Percentiles rank a stretch among this genome's conserved stretches.
Conservation (phyloP, 92 coral and sea anemone species). For the Umimayanthus chanpuru region DNA sequence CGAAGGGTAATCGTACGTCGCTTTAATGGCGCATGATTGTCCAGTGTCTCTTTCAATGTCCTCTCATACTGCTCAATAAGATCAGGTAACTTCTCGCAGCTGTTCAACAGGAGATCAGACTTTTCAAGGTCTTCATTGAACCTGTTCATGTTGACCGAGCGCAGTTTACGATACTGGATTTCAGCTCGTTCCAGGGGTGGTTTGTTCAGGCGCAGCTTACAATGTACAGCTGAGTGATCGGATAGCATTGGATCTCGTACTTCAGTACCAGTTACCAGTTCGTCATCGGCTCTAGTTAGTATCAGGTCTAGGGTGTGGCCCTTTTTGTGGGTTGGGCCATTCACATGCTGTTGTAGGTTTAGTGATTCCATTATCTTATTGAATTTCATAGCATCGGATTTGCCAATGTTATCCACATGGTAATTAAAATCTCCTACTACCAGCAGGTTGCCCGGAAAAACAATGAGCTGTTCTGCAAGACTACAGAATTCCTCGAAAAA, state of each 20-base stretch:
- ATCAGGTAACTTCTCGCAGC: background rate
- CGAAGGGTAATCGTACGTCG: slow-evolving; percentile 32
- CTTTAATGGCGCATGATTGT: slow-evolving; percentile 37
- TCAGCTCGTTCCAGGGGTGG: slow-evolving; percentile 55
- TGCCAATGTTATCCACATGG: slow-evolving; percentile 17
- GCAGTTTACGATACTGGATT: slow-evolving; percentile 49
- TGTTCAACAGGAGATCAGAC: slow-evolving; percentile 13
- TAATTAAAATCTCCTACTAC: slow-evolving; percentile 3
- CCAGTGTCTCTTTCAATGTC: slow-evolving; percentile 8
- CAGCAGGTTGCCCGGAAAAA: slow-evolving; percentile 12
- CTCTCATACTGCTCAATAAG: slow-evolving; percentile 13
- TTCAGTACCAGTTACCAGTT: slow-evolving; percentile 43
- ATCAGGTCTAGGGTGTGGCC: slow-evolving; percentile 54
- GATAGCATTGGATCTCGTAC: slow-evolving; percentile 58
- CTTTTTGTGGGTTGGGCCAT: slow-evolving; percentile 46
- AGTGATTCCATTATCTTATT: slow-evolving; percentile 45
- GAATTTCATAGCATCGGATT: slow-evolving; percentile 13
- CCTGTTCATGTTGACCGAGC: slow-evolving; percentile 28
- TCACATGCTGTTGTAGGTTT: slow-evolving; percentile 34
- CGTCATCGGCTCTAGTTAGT: slow-evolving; percentile 55
- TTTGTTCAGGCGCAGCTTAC: slow-evolving; percentile 54
- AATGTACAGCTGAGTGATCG: slow-evolving; percentile 58
- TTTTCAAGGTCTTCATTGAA: slow-evolving; percentile 27
- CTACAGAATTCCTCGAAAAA: slow-evolving; percentile 32
- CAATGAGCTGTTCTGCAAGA: slow-evolving; percentile 22